phyloP scores from a whole-genome alignment of 2,888 invertebrate genomes.

The Andrena flavipes region DNA sequence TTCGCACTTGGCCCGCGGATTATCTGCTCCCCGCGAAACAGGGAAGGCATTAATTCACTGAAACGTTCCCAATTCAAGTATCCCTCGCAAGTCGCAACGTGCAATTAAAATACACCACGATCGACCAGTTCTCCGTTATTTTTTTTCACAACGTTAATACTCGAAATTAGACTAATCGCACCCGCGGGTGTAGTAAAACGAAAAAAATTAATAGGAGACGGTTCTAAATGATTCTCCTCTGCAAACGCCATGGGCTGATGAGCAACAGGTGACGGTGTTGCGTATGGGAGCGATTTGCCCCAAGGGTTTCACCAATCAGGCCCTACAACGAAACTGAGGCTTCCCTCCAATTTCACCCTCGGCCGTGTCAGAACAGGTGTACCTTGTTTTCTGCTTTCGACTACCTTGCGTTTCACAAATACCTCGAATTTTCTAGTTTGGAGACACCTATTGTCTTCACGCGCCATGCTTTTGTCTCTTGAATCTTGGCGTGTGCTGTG shows the following conservation, averaged over 20 bases:
- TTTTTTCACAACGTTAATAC: background rate
- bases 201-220: conserved; percentile 24
- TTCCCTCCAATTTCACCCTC: conserved; percentile 56
- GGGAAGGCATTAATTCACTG: background rate
- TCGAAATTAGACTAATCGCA: conserved; percentile 9
- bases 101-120: background rate
- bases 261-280: conserved; percentile 69
- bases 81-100: background rate
- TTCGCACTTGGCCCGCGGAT: background rate
- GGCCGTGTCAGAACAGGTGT: conserved; percentile 50
- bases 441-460: background rate
- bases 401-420: conserved; percentile 36
- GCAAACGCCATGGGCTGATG: background rate
- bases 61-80: conserved; percentile 2
- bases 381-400: conserved; percentile 22
- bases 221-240: conserved; percentile 45
- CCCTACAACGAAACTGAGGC: conserved; percentile 42
- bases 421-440: background rate
- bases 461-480: no score
- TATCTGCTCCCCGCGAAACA: background rate
- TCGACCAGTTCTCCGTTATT: background rate
- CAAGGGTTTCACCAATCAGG: conserved; percentile 55
- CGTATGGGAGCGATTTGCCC: conserved; percentile 53
- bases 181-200: background rate
- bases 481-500: no score